A percentile compares a stretch with the other conserved stretches of the same genome.
Evolutionary conservation across 2,888 invertebrate genomes (phyloP).

Genomic region (Drosophila austrosaltans): DNA sequence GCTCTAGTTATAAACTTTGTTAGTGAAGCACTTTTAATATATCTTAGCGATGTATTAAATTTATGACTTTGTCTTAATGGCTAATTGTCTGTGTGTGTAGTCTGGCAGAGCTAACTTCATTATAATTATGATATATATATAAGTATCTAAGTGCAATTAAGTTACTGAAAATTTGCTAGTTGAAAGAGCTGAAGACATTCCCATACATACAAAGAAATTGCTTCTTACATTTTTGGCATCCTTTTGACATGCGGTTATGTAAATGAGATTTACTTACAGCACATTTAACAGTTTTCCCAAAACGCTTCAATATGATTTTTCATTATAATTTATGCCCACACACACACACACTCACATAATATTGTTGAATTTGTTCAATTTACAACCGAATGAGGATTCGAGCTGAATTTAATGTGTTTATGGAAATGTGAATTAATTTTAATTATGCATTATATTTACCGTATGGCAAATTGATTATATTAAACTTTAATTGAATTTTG

Average conservation of each 20-base stretch:
- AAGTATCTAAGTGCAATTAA: conserved; percentile 6
- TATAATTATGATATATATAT: conserved; percentile 13
- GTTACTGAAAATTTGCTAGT: neutral
- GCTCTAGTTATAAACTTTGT: conserved; percentile 25
- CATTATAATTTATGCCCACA: conserved; percentile 15
- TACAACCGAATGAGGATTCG: neutral
- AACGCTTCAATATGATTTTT: conserved; percentile 10
- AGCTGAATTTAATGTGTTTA: conserved; percentile 25
- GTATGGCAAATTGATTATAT: conserved; percentile 44
- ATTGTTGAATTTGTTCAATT: neutral
- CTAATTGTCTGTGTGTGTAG: conserved; percentile 38
- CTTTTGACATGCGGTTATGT: neutral
- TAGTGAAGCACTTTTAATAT: conserved; percentile 55
- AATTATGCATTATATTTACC: conserved; percentile 42
- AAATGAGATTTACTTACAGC: conserved; percentile 9
- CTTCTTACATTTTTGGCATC: neutral
- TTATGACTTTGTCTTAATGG: conserved; percentile 55
- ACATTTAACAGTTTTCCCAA: conserved; percentile 16
- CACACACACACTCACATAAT: neutral
- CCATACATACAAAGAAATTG: too few relatives aligned
- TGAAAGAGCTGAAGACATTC: neutral
- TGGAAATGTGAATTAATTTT: conserved; percentile 34
- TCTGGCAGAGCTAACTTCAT: neutral
- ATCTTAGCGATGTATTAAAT: conserved; percentile 39
- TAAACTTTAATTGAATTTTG: conserved; percentile 50